These are phyloP conservation scores for Alethe diademata DNA, from an alignment of 2,113 vertebrate genomes.

Conservation along the genomic window DNA sequence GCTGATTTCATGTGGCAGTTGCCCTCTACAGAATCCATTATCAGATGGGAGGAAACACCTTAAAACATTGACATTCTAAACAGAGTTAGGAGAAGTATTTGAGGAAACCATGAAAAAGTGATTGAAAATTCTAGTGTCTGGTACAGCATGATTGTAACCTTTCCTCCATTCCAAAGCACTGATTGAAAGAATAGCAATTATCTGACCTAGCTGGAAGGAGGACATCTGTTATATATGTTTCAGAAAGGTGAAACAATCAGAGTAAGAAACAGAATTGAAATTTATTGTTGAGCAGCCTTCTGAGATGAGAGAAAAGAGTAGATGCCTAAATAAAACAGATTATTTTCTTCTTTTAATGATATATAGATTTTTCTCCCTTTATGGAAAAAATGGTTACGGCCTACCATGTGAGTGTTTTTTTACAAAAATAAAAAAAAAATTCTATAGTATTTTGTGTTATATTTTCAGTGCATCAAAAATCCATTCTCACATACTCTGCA, in stretches of 20 bases:
- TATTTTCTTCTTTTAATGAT: neutral
- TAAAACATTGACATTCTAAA: neutral
- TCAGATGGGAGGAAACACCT: neutral
- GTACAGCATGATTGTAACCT: neutral
- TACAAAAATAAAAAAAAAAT: neutral
- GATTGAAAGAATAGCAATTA: neutral
- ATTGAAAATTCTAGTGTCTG: neutral
- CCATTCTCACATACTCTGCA: neutral
- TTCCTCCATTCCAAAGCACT: neutral
- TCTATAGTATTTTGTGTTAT: neutral
- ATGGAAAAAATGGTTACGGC: neutral
- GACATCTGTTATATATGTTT: neutral
- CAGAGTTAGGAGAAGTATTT: neutral
- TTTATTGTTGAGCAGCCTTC: neutral
- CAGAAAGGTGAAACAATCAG: neutral
- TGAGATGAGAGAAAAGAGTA: neutral
- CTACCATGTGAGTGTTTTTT: accelerated
- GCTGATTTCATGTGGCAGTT: neutral
- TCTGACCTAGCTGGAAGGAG: neutral
- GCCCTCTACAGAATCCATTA: neutral
- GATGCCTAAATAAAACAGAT: neutral
- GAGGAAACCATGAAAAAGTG: neutral
- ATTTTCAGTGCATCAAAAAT: neutral
- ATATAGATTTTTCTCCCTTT: neutral
- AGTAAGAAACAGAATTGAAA: neutral